Conservation (phyloP, 2,888 invertebrate species). For the Acleris holmiana region DNA sequence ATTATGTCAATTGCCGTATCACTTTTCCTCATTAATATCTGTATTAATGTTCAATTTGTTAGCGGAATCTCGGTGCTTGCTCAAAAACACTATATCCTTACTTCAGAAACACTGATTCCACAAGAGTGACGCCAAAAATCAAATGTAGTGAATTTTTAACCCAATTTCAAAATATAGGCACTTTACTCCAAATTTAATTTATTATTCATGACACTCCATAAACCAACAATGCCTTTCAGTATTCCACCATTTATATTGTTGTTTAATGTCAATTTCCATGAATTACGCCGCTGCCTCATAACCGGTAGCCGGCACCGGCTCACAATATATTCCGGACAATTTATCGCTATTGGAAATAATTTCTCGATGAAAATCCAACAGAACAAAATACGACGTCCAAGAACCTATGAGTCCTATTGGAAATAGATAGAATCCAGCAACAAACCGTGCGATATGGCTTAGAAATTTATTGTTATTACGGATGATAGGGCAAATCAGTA, state of each 20-base stretch:
- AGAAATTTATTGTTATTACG: constrained; percentile 54
- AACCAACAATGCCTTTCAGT: constrained; percentile 17
- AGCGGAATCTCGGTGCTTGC: no score
- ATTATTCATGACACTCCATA: constrained; percentile 5
- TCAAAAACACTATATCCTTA: no score
- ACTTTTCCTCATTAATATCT: no score
- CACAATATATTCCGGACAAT: constrained; percentile 65
- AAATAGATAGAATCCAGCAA: constrained; percentile 22
- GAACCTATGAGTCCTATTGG: constrained; percentile 19
- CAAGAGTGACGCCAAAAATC: no score
- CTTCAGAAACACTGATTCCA: no score
- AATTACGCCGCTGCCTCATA: constrained; percentile 43
- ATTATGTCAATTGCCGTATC: no score
- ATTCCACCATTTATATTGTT: constrained; percentile 29
- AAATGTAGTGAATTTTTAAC: not conserved
- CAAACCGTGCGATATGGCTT: constrained; percentile 42
- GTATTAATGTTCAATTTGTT: no score
- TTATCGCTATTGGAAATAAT: constrained; percentile 68
- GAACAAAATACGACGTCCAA: constrained; percentile 41
- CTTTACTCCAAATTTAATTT: not conserved
- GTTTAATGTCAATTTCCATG: constrained; percentile 31
- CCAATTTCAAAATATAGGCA: not conserved
- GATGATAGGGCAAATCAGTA: constrained; percentile 45
- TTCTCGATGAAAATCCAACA: constrained; percentile 63
- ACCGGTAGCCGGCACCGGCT: constrained; percentile 59